These are phyloP conservation scores for Kryptopterus vitreolus DNA, from an alignment of 2,797 vertebrate genomes.

Conservation along the genomic window DNA sequence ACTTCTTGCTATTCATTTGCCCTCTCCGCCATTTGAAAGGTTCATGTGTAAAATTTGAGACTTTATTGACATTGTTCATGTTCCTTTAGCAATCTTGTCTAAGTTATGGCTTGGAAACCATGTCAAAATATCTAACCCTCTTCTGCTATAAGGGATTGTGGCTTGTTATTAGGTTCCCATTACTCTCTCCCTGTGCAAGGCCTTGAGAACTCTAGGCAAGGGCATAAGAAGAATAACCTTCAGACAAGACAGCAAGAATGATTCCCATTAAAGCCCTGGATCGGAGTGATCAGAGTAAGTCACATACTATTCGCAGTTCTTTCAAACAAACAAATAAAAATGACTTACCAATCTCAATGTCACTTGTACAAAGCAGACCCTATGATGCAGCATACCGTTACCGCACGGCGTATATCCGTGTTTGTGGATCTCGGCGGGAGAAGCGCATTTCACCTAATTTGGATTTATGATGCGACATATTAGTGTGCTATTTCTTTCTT, in stretches of 20 bases:
- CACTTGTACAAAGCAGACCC: not conserved
- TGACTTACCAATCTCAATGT: not conserved
- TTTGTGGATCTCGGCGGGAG: conserved; percentile 32
- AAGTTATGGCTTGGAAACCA: not conserved
- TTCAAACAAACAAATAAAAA: conserved; percentile 3
- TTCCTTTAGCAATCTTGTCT: not conserved
- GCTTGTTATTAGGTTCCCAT: conserved; percentile 3
- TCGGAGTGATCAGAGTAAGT: not conserved
- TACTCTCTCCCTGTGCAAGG: conserved; percentile 9
- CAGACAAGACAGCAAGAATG: not conserved
- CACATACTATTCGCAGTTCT: not conserved
- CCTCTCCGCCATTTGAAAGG: not conserved
- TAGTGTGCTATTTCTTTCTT: conserved; percentile 57
- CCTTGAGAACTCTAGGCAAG: conserved; percentile 21
- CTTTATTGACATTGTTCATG: not conserved
- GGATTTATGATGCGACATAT: conserved; percentile 68
- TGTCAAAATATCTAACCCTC: not conserved
- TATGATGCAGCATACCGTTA: not conserved
- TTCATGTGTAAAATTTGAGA: conserved; percentile 6
- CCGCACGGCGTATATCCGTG: not conserved
- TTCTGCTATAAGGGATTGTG: not conserved
- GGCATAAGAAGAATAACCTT: conserved; percentile 9
- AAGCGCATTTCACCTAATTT: conserved; percentile 65
- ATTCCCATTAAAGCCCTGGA: not conserved
- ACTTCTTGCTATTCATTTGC: not conserved